phyloP scores from a whole-genome alignment of 2,797 vertebrate species.

The Phoeniculus purpureus region DNA sequence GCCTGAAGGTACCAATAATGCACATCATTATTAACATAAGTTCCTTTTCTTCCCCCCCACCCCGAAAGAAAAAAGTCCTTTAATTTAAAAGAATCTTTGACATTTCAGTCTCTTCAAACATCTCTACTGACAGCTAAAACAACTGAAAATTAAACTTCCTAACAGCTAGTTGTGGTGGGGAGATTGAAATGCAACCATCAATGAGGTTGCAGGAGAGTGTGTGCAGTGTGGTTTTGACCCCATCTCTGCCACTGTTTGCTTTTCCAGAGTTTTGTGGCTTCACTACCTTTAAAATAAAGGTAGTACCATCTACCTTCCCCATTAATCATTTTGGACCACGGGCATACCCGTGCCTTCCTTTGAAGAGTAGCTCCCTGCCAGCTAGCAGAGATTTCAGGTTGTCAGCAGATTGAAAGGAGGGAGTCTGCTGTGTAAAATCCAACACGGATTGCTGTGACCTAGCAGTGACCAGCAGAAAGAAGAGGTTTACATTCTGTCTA shows the following conservation, averaged over 20 bases:
- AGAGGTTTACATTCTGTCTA: neutral
- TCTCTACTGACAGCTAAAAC: neutral
- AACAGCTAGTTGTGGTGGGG: neutral
- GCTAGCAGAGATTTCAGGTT: neutral
- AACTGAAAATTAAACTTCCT: neutral
- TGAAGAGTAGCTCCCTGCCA: neutral
- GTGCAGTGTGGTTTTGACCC: neutral
- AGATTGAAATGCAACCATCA: neutral
- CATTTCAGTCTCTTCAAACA: neutral
- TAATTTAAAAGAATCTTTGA: neutral
- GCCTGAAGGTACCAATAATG: neutral
- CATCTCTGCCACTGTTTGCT: neutral
- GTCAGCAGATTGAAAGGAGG: neutral
- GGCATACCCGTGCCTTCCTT: neutral
- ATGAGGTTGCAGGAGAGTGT: rapidly evolving
- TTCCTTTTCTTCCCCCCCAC: neutral
- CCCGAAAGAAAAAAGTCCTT: neutral
- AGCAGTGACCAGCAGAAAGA: neutral
- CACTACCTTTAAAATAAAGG: neutral
- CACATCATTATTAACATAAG: neutral
- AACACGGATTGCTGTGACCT: neutral
- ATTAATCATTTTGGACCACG: neutral
- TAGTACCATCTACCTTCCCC: neutral
- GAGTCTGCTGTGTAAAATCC: neutral
- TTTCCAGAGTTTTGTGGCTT: neutral